These are phyloP conservation scores for Alaudala cheleensis DNA, from an alignment of 2,113 vertebrate genomes.

Conservation along the genomic window DNA sequence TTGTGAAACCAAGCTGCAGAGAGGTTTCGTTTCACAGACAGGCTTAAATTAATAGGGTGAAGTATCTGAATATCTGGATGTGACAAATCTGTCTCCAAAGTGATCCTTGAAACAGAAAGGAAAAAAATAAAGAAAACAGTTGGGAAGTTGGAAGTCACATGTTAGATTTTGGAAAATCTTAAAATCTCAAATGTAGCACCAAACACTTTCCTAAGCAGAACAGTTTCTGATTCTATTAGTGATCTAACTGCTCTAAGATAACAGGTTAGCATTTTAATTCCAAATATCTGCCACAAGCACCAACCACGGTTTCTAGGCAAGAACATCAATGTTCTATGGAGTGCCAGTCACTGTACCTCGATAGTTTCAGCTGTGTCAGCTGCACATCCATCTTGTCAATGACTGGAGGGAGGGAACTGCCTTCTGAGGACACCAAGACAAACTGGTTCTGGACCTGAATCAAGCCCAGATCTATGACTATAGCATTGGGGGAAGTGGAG, in stretches of 20 bases:
- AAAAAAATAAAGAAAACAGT: too few species aligned
- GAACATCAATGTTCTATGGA: neutral
- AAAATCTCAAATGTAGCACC: neutral
- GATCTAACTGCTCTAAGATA: neutral
- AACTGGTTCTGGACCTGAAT: slow-evolving; percentile 90
- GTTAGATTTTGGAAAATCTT: neutral
- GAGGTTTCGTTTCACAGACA: slow-evolving; percentile 87
- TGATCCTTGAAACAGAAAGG: slow-evolving; percentile 67
- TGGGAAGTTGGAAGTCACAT: neutral
- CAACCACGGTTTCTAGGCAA: neutral
- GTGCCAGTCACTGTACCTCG: slow-evolving; percentile 74
- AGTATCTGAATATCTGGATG: slow-evolving; percentile 85
- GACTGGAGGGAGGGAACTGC: slow-evolving; percentile 79
- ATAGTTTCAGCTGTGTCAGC: slow-evolving; percentile 89
- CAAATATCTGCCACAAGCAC: neutral
- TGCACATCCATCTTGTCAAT: slow-evolving; percentile 89
- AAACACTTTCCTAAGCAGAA: neutral
- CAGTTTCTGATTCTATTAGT: neutral
- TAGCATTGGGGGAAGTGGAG: slow-evolving; percentile 80
- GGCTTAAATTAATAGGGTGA: slow-evolving; percentile 88
- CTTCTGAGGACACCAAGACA: slow-evolving; percentile 74
- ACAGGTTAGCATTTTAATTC: neutral
- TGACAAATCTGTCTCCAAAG: slow-evolving; percentile 55
- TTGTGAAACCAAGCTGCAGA: slow-evolving; percentile 87
- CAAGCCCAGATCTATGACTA: slow-evolving; percentile 91